Conservation (phyloP, 2,888 invertebrate species). For the Mesorhabditis spiculigera region DNA sequence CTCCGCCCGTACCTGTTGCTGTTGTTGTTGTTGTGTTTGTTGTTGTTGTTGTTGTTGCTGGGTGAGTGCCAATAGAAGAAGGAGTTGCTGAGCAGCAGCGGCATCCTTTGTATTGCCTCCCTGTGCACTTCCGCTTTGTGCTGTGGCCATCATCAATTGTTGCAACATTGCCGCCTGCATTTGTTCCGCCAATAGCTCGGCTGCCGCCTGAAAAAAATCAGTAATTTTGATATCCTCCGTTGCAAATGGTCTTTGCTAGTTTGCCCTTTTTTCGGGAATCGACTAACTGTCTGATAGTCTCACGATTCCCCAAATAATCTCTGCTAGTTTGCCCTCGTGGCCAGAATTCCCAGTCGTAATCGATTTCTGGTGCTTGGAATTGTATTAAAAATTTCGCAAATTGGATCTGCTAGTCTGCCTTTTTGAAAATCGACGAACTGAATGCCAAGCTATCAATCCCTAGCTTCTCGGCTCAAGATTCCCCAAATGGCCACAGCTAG, state of each 20-base stretch:
- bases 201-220: neutral
- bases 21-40: neutral
- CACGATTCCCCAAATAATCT: too few relatives aligned
- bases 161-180: neutral
- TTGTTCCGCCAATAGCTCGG: neutral
- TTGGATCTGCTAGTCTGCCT: too few relatives aligned
- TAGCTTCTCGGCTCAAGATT: too few relatives aligned
- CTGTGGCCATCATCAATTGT: slow-evolving; percentile 2
- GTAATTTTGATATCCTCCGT: neutral
- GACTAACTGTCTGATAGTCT: too few relatives aligned
- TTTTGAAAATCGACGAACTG: too few relatives aligned
- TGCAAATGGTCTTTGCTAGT: neutral
- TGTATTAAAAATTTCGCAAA: too few relatives aligned
- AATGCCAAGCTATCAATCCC: too few relatives aligned
- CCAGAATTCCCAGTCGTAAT: too few relatives aligned
- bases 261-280: neutral
- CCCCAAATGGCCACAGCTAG: too few relatives aligned
- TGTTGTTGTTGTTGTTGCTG: slow-evolving; percentile 1
- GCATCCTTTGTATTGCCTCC: neutral
- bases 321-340: too few relatives aligned
- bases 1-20: too few relatives aligned
- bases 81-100: neutral
- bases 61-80: neutral
- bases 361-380: too few relatives aligned
- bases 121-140: neutral